A percentile compares a stretch with the other conserved stretches of the same genome.
Evolutionary conservation across 1,140 invertebrate genomes (phyloP).

Genomic region (Cyclina sinensis): DNA sequence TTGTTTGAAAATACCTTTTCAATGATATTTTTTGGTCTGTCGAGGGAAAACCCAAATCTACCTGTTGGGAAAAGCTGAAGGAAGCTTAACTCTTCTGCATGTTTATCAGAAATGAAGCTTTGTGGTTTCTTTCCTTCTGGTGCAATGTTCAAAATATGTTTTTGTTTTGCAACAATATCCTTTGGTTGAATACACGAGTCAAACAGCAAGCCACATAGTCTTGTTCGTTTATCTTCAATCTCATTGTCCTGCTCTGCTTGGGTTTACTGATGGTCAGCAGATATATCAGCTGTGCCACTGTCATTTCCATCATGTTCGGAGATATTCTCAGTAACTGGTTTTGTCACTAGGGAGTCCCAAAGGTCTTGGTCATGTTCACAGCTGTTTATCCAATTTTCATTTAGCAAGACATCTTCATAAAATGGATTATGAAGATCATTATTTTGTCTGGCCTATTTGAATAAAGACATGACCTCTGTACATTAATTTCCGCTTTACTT

Average conservation of each 20-base stretch:
- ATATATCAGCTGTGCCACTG: constrained; percentile 31
- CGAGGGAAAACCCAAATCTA: constrained; percentile 12
- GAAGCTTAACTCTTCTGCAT: constrained; percentile 35
- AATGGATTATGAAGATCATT: constrained; percentile 32
- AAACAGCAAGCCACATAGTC: constrained; percentile 29
- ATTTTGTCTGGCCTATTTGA: constrained; percentile 12
- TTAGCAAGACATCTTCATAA: constrained; percentile 40
- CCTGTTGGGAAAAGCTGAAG: constrained; percentile 35
- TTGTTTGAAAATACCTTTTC: constrained; percentile 26
- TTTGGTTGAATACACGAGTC: constrained; percentile 52
- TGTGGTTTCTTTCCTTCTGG: constrained; percentile 46
- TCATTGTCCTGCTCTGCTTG: constrained; percentile 36
- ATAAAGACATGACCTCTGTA: constrained; percentile 27
- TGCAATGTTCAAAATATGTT: constrained; percentile 30
- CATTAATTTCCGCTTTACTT: constrained; percentile 13
- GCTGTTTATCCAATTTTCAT: constrained; percentile 32
- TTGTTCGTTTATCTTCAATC: constrained; percentile 41
- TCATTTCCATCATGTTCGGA: not conserved
- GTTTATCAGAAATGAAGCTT: constrained; percentile 26
- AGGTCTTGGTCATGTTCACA: constrained; percentile 39
- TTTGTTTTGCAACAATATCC: constrained; percentile 40
- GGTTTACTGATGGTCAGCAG: constrained; percentile 17
- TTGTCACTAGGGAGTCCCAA: constrained; percentile 44
- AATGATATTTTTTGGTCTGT: constrained; percentile 40
- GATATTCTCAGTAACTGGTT: constrained; percentile 39